Percentiles rank a stretch among this genome's conserved stretches.
phyloP scores from a whole-genome alignment of 23 tunicate species.

The Halocynthia aurantium region DNA sequence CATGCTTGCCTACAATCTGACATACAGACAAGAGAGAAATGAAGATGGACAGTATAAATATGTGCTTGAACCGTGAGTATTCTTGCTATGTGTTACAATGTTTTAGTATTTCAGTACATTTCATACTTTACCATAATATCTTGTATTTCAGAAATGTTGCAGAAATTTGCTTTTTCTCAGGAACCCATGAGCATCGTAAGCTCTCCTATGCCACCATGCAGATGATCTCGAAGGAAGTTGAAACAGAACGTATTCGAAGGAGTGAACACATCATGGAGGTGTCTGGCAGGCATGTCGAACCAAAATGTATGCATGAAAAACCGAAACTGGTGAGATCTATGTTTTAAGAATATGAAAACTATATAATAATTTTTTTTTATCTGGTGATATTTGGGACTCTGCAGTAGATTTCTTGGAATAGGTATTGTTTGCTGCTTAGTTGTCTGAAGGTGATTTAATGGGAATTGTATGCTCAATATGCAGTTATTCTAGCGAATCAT shows the following conservation, averaged over 20 bases:
- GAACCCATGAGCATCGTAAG: conserved; percentile 10
- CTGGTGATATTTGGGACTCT: too few relatives aligned
- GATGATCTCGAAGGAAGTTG: conserved; percentile 87
- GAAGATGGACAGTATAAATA: conserved; percentile 79
- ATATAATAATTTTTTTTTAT: too few relatives aligned
- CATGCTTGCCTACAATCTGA: conserved; percentile 78
- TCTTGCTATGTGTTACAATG: too few relatives aligned
- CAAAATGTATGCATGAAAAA: too few relatives aligned
- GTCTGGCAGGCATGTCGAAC: too few relatives aligned
- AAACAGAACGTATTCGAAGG: conserved; percentile 73
- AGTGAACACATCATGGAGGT: conserved; percentile 39
- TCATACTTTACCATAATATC: neutral
- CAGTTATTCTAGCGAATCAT: too few relatives aligned
- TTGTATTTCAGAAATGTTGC: conserved; percentile 46
- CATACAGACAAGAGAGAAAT: conserved; percentile 70
- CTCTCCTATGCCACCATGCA: conserved; percentile 80
- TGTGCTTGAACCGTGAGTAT: conserved; percentile 83
- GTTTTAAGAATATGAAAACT: too few relatives aligned
- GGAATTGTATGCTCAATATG: too few relatives aligned
- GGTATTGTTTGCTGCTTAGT: too few relatives aligned
- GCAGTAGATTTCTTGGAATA: too few relatives aligned
- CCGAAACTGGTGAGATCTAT: too few relatives aligned
- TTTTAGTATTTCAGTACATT: neutral
- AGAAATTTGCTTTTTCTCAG: conserved; percentile 52
- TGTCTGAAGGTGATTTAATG: too few relatives aligned